Base-by-base conservation (phyloP, 2,797 vertebrate genomes). In the Tiaroga cobitis region DNA sequence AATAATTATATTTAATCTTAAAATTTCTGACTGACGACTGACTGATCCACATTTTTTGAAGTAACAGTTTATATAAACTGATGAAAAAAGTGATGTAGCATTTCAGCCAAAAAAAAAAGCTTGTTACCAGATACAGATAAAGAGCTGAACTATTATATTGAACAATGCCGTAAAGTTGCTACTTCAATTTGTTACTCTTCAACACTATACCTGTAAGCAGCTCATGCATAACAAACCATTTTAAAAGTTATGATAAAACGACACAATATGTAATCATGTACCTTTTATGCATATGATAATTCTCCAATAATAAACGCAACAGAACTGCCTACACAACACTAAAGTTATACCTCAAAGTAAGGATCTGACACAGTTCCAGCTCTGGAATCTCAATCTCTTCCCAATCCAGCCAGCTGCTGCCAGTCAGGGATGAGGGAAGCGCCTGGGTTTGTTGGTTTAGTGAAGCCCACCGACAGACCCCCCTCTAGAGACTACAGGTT, bases 371-470 rank as follows among this genome's bases (percentile, higher is more conserved):
- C 19, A 51, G 46, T 69, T 77, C 46, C 61, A 84, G 83, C 76
- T 83, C 81, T 85, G 83, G 80, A 87, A 81, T 88, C 76, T 81
- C 75, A 72, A 80, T 76, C 75, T 84, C 82, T 76, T 86, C 61
- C 67, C 83, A 75, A 84, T 85, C 94, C 93, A 94, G 93, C 94
- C 95, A 96, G 95, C 95, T 95, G 95, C 95, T 95, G 94, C 93
- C 95, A 95, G 94, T 96, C 93, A 94, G 93, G 91, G 91, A 88
- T 92, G 93, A 95, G 95, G 95, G 95, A 95, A 94, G 93, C 80
- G 87, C 84, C 72, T 88, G 94, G 94, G 94, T 95, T 95, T 95
- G 95, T 95, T 96, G 95, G 94, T 95, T 95, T 95, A 95, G 94
- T 95, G 94, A 95, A 95, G 94, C 94, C 93, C 95, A 94, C 93